Base-by-base conservation (phyloP, 2,888 invertebrate species). In the Anthophora plumipes region DNA sequence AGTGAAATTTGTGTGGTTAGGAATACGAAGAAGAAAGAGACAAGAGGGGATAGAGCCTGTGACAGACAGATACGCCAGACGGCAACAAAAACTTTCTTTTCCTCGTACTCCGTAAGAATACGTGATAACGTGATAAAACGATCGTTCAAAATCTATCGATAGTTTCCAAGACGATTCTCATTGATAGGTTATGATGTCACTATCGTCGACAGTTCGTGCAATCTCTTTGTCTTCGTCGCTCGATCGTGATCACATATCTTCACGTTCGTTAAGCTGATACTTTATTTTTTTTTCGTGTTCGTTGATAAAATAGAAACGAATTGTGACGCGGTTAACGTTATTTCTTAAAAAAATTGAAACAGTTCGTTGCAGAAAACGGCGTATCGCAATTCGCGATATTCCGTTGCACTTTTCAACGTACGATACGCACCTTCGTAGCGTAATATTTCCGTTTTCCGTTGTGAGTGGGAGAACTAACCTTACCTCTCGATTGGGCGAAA, bases 101-200 rank as follows among this genome's bases (percentile, higher is more conserved):
- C 46, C n/a, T 17, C 39, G 8, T 12, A 9, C 0, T 31, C 3
- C 7, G 14, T 66, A 48, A 20, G 17, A n/a, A 7, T 48, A 20
- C 7, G 4, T n/a, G 25, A n/a, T 8, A 60, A 7, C 3, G n/a
- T 8, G 37, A 64, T 37, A 41, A 31, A 46, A 64, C 22, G 41
- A 14, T 22, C 9, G 43, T 17, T 66, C 25, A 17, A 20, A 43
- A 20, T 41, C 37, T n/a, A n/a, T 50, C 37, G 46, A 50, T 54
- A 64, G 64, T 68, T 80, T 68, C 72, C 25, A 39, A 12, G n/a
- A 50, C 11, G 22, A 66, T 20, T 20, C 55, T 48, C 61, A 50
- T 79, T 78, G 60, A 78, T 79, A 79, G 79, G 79, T 79, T 79
- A 79, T 79, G 79, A 79, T 78, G 66, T 79, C 79, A 78, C 57